Conservation (phyloP, 1,140 invertebrate species). For the Macrostomum lignano region DNA sequence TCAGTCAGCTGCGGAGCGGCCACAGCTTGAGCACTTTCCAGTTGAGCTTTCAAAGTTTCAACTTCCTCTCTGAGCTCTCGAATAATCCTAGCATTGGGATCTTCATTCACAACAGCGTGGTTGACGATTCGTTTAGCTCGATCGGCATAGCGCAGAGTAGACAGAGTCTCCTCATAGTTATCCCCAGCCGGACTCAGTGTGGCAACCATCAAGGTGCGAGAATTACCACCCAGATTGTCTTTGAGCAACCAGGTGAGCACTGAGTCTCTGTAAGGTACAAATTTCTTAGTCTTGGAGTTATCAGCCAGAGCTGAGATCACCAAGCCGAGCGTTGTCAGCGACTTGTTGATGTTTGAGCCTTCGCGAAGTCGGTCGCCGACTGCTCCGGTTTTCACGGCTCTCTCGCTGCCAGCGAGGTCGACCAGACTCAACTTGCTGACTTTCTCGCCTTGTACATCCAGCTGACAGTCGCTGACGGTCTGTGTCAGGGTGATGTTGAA, state of each 20-base stretch:
- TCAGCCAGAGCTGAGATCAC: constrained; percentile 93
- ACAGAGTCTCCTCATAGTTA: constrained; percentile 93
- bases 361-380: constrained; percentile 79
- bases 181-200: constrained; percentile 83
- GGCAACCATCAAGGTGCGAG: constrained; percentile 85
- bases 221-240: constrained; percentile 90
- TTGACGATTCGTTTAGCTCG: constrained; percentile 89
- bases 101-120: constrained; percentile 84
- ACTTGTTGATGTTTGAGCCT: constrained; percentile 87
- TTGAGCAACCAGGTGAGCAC: constrained; percentile 66
- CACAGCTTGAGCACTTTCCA: constrained; percentile 32
- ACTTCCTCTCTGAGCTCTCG: constrained; percentile 78
- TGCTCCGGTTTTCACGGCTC: constrained; percentile 86
- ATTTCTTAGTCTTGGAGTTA: constrained; percentile 32
- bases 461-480: constrained; percentile 50
- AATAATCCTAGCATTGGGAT: constrained; percentile 19
- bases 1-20: constrained; percentile 26
- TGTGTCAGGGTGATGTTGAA: constrained; percentile 84
- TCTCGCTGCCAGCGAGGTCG: constrained; percentile 82
- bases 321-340: constrained; percentile 72
- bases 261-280: constrained; percentile 89
- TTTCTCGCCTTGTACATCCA: constrained; percentile 59
- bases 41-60: constrained; percentile 51
- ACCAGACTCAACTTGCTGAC: constrained; percentile 70
- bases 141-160: constrained; percentile 49